A percentile compares a stretch with the other conserved stretches of the same genome.
Conservation (phyloP, 1,140 invertebrate genomes). For the Trichomalopsis sarcophagae region DNA sequence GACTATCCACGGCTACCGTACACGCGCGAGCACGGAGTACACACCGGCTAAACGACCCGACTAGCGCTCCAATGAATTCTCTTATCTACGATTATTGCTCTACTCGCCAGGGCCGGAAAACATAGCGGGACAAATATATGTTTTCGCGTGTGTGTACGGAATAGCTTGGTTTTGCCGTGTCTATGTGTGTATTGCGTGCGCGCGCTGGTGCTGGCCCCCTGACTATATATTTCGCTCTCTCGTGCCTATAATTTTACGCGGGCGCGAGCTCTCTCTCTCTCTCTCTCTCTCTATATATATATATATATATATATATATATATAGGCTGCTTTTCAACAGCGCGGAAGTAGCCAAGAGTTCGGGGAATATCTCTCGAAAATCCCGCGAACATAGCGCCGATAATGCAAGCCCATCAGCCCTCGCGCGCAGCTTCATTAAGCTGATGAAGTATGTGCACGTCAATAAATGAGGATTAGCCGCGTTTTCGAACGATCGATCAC, state of each 20-base stretch:
- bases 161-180: neutral
- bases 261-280: too few species aligned
- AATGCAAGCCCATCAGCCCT: too few species aligned
- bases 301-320: too few species aligned
- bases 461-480: neutral
- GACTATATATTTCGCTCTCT: too few species aligned
- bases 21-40: neutral
- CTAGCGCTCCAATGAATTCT: neutral
- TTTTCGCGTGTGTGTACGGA: neutral
- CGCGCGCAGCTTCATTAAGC: neutral
- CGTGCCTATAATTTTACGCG: too few species aligned
- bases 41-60: neutral
- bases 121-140: neutral
- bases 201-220: neutral
- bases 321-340: too few species aligned
- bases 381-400: too few species aligned
- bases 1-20: neutral
- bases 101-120: neutral
- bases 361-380: too few species aligned
- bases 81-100: neutral
- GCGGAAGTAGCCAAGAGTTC: too few species aligned
- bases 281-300: too few species aligned
- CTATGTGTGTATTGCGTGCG: neutral
- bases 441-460: neutral
- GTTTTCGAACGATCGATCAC: neutral